Evolutionary conservation across 2,888 invertebrate species (phyloP), one percentile per base, ranked within the genome.

Genomic region (Melieria omissa): DNA sequence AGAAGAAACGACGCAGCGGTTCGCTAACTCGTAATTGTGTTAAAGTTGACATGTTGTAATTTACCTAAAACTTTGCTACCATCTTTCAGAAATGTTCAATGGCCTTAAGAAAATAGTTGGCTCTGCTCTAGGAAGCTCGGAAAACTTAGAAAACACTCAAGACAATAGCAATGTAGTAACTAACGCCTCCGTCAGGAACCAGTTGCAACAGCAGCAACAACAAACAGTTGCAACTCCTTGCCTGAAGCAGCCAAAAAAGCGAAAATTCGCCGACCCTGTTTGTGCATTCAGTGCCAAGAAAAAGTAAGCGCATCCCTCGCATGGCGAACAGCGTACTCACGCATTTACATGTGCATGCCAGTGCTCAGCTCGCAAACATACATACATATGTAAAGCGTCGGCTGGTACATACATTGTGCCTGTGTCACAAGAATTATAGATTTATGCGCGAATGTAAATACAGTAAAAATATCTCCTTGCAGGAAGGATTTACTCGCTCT

Each of bases 1-100:
- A 89, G 82, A 95, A 94, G 86, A 94, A 95, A 86, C 89, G 95
- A 82, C 89, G 94, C 80, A 95, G 95, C 89, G 95, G 95, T 79
- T 95, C 95, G 79, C 89, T 95, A 77, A 95, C 95, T 87, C 90
- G 95, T 94, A 89, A 89, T 71, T 75, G 45, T 73, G 73, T 72
- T 73, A 69, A 61, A 63, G 42, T 64, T 65, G 75, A 71, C 70
- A 76, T 67, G 58, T 58, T 61, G 72, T 78, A 72, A 75, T 75
- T 73, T 67, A 75, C 75, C 68, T 70, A 62, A 73, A 74, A 74
- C 73, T 49, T 78, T 54, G 74, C 71, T 64, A 44, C 76, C 70
- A 65, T 67, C 72, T 79, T 73, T 10, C 79, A 93, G 93, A 93
- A 81, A 92, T 94, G 89, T 89, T 94, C 72, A 93, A 89, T 83